Conservation (phyloP, 2,888 invertebrate genomes). For the Mythimna ferrago region DNA sequence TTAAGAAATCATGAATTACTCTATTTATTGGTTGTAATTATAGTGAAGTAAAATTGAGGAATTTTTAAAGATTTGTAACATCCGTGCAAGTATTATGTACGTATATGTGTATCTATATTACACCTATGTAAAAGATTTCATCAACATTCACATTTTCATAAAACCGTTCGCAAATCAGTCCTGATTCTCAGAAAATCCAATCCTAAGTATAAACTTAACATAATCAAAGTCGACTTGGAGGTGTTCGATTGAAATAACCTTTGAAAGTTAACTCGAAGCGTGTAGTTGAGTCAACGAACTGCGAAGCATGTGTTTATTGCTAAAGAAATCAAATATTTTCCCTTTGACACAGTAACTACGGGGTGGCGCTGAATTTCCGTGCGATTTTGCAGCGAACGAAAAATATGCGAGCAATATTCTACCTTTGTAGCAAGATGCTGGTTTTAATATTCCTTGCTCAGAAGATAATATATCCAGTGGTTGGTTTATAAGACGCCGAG, state of each 20-base stretch:
- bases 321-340: conserved; percentile 53
- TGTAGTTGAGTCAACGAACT: conserved; percentile 55
- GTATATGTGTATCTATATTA: too few relatives aligned
- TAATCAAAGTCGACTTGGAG: conserved; percentile 48
- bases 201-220: conserved; percentile 40
- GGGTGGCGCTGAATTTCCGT: conserved; percentile 35
- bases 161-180: conserved; percentile 10
- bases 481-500: background rate
- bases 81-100: too few relatives aligned
- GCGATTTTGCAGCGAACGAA: conserved; percentile 34
- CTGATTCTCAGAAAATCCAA: conserved; percentile 24
- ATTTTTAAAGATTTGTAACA: too few relatives aligned
- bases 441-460: background rate
- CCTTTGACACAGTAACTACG: conserved; percentile 43
- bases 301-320: conserved; percentile 54
- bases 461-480: background rate
- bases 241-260: conserved; percentile 51
- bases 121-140: background rate
- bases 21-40: too few relatives aligned
- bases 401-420: conserved; percentile 18
- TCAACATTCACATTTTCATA: conserved; percentile 14
- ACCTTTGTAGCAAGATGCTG: background rate
- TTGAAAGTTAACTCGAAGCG: conserved; percentile 31
- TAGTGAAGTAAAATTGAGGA: too few relatives aligned
- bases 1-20: too few relatives aligned